A percentile compares a stretch with the other conserved stretches of the same genome.
Conservation (phyloP, 2,888 invertebrate genomes). For the Leptinotarsa haldemani region DNA sequence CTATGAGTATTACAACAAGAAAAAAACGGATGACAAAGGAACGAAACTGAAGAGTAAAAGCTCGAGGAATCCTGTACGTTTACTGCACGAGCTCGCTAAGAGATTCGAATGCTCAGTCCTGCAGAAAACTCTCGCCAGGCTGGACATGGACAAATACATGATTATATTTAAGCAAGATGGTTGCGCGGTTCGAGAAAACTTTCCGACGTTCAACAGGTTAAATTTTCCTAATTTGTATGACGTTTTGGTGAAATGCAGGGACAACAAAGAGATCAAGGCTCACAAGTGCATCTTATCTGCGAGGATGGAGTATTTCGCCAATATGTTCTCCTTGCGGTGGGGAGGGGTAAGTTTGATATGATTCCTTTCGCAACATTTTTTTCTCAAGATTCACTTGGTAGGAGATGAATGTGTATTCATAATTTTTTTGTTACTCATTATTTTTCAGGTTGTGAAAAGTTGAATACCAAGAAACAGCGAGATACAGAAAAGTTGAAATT, state of each 20-base stretch:
- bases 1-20: conserved; percentile 66
- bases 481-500: too few species aligned
- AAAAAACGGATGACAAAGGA: conserved; percentile 27
- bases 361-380: neutral
- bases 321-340: conserved; percentile 87
- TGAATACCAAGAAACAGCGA: too few species aligned
- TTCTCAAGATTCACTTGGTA: neutral
- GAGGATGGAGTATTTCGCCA: conserved; percentile 85
- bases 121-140: conserved; percentile 69
- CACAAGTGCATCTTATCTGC: conserved; percentile 87
- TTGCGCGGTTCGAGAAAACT: conserved; percentile 36
- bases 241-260: conserved; percentile 60
- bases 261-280: conserved; percentile 69
- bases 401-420: too few species aligned
- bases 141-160: conserved; percentile 52
- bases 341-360: conserved; percentile 69
- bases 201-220: conserved; percentile 44
- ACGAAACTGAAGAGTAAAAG: conserved; percentile 45
- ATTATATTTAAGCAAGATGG: conserved; percentile 47
- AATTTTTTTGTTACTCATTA: too few species aligned
- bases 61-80: conserved; percentile 68
- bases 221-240: conserved; percentile 60
- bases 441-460: too few species aligned
- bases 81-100: conserved; percentile 71
- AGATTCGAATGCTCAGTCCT: conserved; percentile 68